Conservation (phyloP, 2,888 invertebrate genomes). For the Acanthosoma haemorrhoidale region DNA sequence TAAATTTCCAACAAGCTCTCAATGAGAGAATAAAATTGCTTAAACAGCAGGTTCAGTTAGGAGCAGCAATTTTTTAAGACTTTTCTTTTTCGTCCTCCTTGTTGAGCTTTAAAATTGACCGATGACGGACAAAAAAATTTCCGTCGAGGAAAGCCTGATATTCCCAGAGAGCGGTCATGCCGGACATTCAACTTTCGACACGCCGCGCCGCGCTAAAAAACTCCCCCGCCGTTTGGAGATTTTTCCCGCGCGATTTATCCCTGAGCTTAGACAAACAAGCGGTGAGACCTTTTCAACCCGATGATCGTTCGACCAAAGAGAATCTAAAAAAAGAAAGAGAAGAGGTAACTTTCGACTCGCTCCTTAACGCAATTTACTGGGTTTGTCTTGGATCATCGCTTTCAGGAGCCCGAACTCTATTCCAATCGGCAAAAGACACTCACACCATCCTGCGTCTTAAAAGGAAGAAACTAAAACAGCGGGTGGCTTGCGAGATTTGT, state of each 20-base stretch:
- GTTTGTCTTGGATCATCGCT: not conserved
- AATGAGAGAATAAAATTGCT: no score
- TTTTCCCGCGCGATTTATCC: slow-evolving; percentile 11
- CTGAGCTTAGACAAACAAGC: slow-evolving; percentile 8
- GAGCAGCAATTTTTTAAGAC: not conserved
- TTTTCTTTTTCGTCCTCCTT: not conserved
- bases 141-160: not conserved
- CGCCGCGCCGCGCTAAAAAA: slow-evolving; percentile 1
- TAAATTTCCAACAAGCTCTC: no score
- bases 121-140: slow-evolving; percentile 5
- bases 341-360: not conserved
- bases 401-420: no score
- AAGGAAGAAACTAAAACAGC: no score
- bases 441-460: no score
- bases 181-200: slow-evolving; percentile 4
- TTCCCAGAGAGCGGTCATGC: not conserved
- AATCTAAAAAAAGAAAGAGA: no score
- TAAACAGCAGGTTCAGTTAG: no score
- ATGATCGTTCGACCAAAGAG: no score
- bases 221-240: not conserved
- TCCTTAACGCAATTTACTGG: slow-evolving; percentile 7
- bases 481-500: no score
- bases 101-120: not conserved
- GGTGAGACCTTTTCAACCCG: no score
- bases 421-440: no score